Evolutionary conservation across 2,888 invertebrate genomes (phyloP), one percentile per base, ranked within the genome.

Genomic region (Platerodrilus igneus): DNA sequence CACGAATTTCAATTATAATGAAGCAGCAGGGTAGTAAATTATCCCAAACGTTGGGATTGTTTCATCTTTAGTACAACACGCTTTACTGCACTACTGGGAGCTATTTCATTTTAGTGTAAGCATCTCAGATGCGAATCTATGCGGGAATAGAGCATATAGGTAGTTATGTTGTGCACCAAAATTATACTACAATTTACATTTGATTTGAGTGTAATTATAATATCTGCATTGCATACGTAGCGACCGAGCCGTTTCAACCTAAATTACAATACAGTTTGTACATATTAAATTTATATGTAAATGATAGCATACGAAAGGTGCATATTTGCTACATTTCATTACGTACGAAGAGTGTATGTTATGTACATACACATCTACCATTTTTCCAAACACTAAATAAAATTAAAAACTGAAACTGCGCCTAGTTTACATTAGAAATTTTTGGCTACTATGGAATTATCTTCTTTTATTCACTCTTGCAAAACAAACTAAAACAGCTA

Each of bases 31-130:
- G 41, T 38, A 45, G 18, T 36, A 41, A 45, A 45, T 45, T 45
- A 38, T 45, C 35, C 41, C 38, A 45, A 38, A 30, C 39, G 37
- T 45, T 34, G 23, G 37, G 41, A 45, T 45, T 41, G 45, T 41
- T 40, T 40, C 30, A 37, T 32, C 26, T 39, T 35, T 37, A 29
- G 31, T 29, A 22, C 38, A n/a, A n/a, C n/a, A n/a, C 29, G 28
- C 30, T 29, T 13, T 31, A 45, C 32, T 44, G 44, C 44, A 44
- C 45, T 45, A 37, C 36, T 21, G 45, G 45, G 45, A 45, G 41
- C 41, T 45, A 41, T 41, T 40, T 45, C 45, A 40, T 43, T 43
- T 43, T 34, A 30, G 19, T 22, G 38, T 34, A 30, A 43, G 34
- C 29, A 34, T 43, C 37, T 43, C 23, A 43, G 30, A 43, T 27